These are phyloP conservation scores for Lacerta viridis DNA, from an alignment of 2,797 vertebrate species.

Conservation along the genomic window DNA sequence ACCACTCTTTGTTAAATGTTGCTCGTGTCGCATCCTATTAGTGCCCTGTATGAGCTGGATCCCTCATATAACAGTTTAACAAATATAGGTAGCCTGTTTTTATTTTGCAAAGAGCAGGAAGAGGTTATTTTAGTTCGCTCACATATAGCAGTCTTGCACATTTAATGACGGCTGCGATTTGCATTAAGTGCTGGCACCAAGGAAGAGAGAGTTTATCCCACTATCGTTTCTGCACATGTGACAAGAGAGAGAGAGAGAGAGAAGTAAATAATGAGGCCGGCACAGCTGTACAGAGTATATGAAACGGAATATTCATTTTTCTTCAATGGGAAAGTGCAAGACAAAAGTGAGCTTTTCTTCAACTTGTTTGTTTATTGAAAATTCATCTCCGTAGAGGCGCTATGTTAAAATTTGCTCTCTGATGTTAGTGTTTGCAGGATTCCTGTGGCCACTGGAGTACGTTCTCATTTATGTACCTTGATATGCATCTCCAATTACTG, in stretches of 20 bases:
- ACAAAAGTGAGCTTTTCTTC: conserved; percentile 82
- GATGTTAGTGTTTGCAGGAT: conserved; percentile 82
- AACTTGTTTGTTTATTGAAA: conserved; percentile 83
- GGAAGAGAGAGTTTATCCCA: conserved; percentile 45
- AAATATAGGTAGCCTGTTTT: not conserved
- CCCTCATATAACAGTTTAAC: conserved; percentile 11
- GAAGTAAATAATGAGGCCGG: conserved; percentile 80
- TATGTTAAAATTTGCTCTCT: conserved; percentile 82
- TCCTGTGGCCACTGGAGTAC: conserved; percentile 79
- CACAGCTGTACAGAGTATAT: conserved; percentile 76
- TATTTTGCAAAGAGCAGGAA: conserved; percentile 33
- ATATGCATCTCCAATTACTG: conserved; percentile 83
- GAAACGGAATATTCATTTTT: conserved; percentile 86
- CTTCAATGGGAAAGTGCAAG: conserved; percentile 84
- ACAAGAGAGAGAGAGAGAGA: conserved; percentile 51
- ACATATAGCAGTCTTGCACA: conserved; percentile 32
- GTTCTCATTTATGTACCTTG: conserved; percentile 85
- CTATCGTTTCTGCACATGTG: conserved; percentile 30
- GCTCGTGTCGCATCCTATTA: not conserved
- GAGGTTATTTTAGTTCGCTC: conserved; percentile 12
- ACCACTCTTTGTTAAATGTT: conserved; percentile 11
- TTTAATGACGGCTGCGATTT: conserved; percentile 67
- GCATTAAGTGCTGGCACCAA: conserved; percentile 51
- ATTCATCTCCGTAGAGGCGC: conserved; percentile 77
- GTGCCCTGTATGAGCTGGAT: accelerated